Evolutionary conservation across 2,113 vertebrate genomes (phyloP).

Genomic region (Phrynocephalus versicolor): DNA sequence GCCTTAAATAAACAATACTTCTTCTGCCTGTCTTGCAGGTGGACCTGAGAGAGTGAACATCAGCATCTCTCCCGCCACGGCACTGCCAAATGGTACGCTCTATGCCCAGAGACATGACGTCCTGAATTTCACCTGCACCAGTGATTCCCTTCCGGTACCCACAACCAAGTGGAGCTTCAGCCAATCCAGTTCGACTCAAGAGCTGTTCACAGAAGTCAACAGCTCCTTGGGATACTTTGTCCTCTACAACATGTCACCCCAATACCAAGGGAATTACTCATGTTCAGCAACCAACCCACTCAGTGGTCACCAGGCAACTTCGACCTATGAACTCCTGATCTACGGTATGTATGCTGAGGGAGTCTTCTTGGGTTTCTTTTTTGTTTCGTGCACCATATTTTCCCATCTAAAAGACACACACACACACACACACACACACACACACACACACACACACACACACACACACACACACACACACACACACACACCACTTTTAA

Average conservation of each 20-base stretch:
- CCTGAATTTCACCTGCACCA: slow-evolving; percentile 76
- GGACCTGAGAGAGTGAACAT: slow-evolving; percentile 64
- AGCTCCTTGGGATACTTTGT: slow-evolving; percentile 55
- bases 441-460: no score
- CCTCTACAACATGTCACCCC: slow-evolving; percentile 60
- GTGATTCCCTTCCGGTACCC: slow-evolving; percentile 61
- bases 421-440: no score
- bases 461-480: no score
- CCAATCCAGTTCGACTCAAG: not conserved
- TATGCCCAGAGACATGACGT: slow-evolving; percentile 44
- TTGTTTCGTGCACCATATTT: fast-evolving
- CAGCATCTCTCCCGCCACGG: slow-evolving; percentile 53
- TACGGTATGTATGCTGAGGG: slow-evolving; percentile 77
- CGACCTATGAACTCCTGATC: slow-evolving; percentile 79
- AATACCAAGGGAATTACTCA: slow-evolving; percentile 79
- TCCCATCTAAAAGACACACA: no score
- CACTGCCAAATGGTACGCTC: slow-evolving; percentile 74
- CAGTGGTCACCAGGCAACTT: slow-evolving; percentile 49
- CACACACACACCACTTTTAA: no score
- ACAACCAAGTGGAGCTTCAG: slow-evolving; percentile 71
- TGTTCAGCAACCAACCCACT: slow-evolving; percentile 73
- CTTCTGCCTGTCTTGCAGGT: slow-evolving; percentile 58
- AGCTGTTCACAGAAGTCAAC: slow-evolving; percentile 47
- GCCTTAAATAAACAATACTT: not conserved
- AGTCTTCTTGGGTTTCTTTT: not conserved